These are phyloP conservation scores for Coreius guichenoti DNA, from an alignment of 2,797 vertebrate genomes.

Conservation along the genomic window DNA sequence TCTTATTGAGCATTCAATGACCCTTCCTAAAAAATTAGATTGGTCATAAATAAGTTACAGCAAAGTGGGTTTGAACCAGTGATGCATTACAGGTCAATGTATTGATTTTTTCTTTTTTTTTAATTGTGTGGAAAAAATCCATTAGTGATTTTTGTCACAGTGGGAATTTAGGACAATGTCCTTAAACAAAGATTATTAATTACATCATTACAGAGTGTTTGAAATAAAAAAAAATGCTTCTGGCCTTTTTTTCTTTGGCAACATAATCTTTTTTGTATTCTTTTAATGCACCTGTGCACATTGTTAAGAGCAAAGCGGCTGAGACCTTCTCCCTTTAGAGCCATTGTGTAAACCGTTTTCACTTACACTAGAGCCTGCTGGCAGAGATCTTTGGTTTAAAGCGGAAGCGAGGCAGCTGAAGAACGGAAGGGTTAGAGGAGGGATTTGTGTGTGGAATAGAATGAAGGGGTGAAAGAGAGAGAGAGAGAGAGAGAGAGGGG, in stretches of 20 bases:
- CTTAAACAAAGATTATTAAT: neutral
- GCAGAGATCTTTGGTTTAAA: conserved; percentile 55
- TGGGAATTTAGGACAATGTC: neutral
- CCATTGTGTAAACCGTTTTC: conserved; percentile 33
- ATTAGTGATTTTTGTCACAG: neutral
- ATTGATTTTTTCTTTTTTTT: neutral
- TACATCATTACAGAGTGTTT: neutral
- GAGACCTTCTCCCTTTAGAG: neutral
- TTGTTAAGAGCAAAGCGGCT: neutral
- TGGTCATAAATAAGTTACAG: neutral
- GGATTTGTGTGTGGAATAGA: neutral
- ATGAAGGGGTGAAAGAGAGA: neutral
- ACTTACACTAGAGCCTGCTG: conserved; percentile 50
- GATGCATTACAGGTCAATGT: conserved; percentile 2
- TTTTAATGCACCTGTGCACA: neutral
- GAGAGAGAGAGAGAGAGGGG: neutral
- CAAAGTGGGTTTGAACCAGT: neutral
- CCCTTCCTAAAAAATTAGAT: neutral
- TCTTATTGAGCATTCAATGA: conserved; percentile 6
- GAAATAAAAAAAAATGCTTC: neutral
- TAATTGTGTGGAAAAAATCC: neutral
- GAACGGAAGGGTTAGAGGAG: conserved; percentile 48
- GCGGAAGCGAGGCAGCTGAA: conserved; percentile 60
- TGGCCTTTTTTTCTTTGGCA: neutral
- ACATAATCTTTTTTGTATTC: neutral